These are phyloP conservation scores for Paramuricea clavata DNA, from an alignment of 92 coral and sea anemone genomes.

Conservation along the genomic window DNA sequence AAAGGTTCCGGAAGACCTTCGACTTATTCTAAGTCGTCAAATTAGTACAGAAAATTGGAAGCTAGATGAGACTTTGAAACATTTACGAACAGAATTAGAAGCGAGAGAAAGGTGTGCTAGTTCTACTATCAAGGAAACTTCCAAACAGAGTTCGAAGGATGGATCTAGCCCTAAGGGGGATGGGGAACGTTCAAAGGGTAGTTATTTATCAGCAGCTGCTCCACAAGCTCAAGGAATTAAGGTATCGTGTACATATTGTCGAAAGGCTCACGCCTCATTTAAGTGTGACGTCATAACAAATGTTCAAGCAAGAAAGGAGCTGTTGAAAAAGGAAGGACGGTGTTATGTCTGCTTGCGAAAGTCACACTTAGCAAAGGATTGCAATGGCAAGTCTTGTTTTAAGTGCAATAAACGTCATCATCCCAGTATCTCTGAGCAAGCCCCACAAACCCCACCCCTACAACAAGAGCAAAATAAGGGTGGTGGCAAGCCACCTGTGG, in stretches of 20 bases:
- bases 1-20: constrained; percentile 25
- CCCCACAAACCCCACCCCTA: not conserved
- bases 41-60: constrained; percentile 27
- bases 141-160: constrained; percentile 9
- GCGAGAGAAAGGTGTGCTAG: constrained; percentile 36
- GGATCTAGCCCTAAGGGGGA: not conserved
- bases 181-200: not conserved
- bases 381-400: constrained; percentile 16
- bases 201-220: not conserved
- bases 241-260: constrained; percentile 4
- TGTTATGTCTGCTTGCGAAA: constrained; percentile 38
- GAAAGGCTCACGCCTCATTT: not conserved
- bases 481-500: not conserved
- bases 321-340: constrained; percentile 34
- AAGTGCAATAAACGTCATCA: constrained; percentile 20
- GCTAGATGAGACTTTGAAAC: not conserved
- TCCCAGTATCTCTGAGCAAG: constrained; percentile 12
- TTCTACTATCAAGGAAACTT: constrained; percentile 19
- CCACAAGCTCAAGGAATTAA: not conserved
- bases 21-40: constrained; percentile 9
- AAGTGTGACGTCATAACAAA: not conserved
- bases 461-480: not conserved
- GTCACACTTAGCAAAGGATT: not conserved
- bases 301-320: not conserved
- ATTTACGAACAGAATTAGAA: constrained; percentile 24